These are phyloP conservation scores for Oryzias javanicus DNA, from an alignment of 2,113 vertebrate genomes.

Conservation along the genomic window DNA sequence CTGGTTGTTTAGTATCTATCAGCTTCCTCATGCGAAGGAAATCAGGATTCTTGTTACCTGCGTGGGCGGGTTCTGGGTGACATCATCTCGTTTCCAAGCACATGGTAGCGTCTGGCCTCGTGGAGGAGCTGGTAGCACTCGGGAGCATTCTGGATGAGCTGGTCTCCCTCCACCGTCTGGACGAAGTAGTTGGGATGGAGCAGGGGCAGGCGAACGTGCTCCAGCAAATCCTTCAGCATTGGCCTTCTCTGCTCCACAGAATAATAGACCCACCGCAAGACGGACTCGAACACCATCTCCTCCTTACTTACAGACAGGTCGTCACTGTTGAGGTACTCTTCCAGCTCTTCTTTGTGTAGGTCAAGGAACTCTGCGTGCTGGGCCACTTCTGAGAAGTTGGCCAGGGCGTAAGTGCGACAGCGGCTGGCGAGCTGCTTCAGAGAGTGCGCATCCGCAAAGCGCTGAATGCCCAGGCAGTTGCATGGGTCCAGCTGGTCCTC, in stretches of 20 bases:
- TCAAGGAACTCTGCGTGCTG: constrained; percentile 94
- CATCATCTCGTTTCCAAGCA: constrained; percentile 99
- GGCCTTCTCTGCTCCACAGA: constrained; percentile 83
- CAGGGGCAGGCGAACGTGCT: constrained; percentile 90
- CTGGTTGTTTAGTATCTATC: not conserved
- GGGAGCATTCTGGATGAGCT: constrained; percentile 92
- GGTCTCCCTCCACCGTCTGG: constrained; percentile 96
- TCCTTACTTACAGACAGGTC: constrained; percentile 91
- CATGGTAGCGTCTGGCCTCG: constrained; percentile 94
- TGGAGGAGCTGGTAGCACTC: constrained; percentile 97
- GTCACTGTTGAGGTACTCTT: constrained; percentile 90
- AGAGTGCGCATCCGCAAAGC: constrained; percentile 91
- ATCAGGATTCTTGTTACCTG: constrained; percentile 76
- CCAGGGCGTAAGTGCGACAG: constrained; percentile 87
- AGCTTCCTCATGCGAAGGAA: constrained; percentile 2
- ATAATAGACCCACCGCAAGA: constrained; percentile 97
- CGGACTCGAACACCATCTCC: constrained; percentile 93
- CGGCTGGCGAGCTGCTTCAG: constrained; percentile 92
- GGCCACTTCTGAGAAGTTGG: constrained; percentile 89
- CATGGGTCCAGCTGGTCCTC: constrained; percentile 97
- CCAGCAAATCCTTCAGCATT: constrained; percentile 88
- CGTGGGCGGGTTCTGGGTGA: constrained; percentile 94
- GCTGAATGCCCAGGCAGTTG: constrained; percentile 97
- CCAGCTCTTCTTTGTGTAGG: constrained; percentile 90
- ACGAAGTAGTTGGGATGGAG: constrained; percentile 98